These are phyloP conservation scores for Linnaemya vulpina DNA, from an alignment of 2,888 invertebrate genomes.

Conservation along the genomic window DNA sequence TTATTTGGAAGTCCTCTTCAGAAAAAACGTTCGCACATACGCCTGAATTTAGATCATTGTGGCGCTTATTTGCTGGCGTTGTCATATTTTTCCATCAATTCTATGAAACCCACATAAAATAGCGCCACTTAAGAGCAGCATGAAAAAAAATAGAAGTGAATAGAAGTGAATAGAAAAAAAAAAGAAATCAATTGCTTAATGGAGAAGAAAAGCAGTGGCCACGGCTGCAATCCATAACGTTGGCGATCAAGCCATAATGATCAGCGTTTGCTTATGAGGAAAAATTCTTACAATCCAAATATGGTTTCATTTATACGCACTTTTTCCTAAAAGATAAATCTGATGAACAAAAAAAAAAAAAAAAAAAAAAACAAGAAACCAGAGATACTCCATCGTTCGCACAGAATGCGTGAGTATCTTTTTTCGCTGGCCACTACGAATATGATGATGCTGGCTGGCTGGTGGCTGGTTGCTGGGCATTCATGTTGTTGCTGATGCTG, in stretches of 20 bases:
- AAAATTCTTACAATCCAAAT: slow-evolving; percentile 68
- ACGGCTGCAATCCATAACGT: not conserved
- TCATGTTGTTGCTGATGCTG: slow-evolving; percentile 49
- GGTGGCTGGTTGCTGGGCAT: slow-evolving; percentile 6
- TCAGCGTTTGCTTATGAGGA: slow-evolving; percentile 58
- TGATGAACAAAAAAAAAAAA: not conserved
- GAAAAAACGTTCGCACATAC: slow-evolving; percentile 35
- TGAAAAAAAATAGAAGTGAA: not conserved
- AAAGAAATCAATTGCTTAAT: slow-evolving; percentile 32
- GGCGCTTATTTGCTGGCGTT: slow-evolving; percentile 61
- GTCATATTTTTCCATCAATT: slow-evolving; percentile 55
- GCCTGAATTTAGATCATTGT: slow-evolving; percentile 61
- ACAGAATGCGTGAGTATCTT: slow-evolving; percentile 19
- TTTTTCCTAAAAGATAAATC: slow-evolving; percentile 42
- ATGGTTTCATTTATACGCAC: slow-evolving; percentile 60
- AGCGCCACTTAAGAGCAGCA: slow-evolving; percentile 64
- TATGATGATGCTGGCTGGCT: not conserved
- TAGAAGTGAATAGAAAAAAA: not conserved
- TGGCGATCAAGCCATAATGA: slow-evolving; percentile 46
- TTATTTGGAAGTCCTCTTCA: slow-evolving; percentile 60
- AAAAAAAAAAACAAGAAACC: not conserved
- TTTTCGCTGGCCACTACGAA: slow-evolving; percentile 14
- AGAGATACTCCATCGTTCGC: slow-evolving; percentile 17
- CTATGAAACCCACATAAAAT: slow-evolving; percentile 70
- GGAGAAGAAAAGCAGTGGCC: slow-evolving; percentile 21